phyloP scores from a whole-genome alignment of 1,140 invertebrate species.

The Limonius californicus region DNA sequence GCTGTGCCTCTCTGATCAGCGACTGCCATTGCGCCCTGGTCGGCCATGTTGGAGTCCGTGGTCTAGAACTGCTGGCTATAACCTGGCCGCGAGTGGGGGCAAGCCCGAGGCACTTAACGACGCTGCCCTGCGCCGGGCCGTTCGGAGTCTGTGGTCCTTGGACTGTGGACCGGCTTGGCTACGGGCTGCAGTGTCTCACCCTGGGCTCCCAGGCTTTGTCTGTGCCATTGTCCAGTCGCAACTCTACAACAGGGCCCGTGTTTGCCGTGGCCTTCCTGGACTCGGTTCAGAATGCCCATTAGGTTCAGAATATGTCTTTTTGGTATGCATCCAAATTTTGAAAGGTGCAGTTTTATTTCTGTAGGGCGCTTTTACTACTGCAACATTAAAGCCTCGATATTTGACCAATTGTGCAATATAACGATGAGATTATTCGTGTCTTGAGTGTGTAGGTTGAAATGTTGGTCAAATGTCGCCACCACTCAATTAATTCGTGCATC shows the following conservation, averaged over 20 bases:
- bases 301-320: background rate
- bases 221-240: slow-evolving; percentile 7
- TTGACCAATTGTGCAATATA: too few relatives aligned
- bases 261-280: background rate
- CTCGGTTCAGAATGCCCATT: slow-evolving; percentile 2
- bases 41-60: slow-evolving; percentile 41
- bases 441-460: background rate
- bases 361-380: background rate
- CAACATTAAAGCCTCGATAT: background rate
- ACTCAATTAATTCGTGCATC: too few relatives aligned
- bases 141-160: slow-evolving; percentile 54
- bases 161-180: slow-evolving; percentile 72
- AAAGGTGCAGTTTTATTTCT: background rate
- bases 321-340: slow-evolving; percentile 12
- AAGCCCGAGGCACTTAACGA: slow-evolving; percentile 56
- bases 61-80: slow-evolving; percentile 41
- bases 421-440: too few relatives aligned
- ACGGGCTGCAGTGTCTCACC: slow-evolving; percentile 27
- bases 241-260: background rate
- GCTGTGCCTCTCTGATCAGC: slow-evolving; percentile 42
- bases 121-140: slow-evolving; percentile 61
- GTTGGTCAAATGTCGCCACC: background rate
- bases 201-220: slow-evolving; percentile 2
- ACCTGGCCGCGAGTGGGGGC: slow-evolving; percentile 31
- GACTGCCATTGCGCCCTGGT: background rate